Base-by-base conservation (phyloP, 2,797 vertebrate genomes). In the Sorex maritimensis region DNA sequence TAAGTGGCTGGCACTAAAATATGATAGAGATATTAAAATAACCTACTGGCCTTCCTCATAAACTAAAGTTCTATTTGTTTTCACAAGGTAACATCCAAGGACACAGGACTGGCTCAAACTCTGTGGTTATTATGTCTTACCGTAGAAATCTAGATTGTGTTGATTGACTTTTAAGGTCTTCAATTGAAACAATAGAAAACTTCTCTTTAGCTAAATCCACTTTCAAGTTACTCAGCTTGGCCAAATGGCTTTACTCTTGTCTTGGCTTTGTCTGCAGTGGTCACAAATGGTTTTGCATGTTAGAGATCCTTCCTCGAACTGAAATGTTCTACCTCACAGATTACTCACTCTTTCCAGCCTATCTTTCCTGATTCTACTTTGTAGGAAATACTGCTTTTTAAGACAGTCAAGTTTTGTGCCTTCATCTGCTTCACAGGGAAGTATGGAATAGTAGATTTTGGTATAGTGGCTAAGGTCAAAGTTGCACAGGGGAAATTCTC, bases 51-150 rank as follows among this genome's bases (percentile, higher is more conserved):
- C 8, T 28, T 34, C 44, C 61, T 86, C 46, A 80, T 30, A 80
- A 86, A 85, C 82, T 73, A 87, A 88, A 80, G 49, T 65, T 69
- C 28, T 38, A 15, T 75, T 86, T 41, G 2, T 80, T 93, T 94
- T 80, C 55, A 90, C 72, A 88, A 86, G 91, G 38, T 73, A 77
- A n/a, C 28, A 49, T 0, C 0, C 4, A 8, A 90, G 21, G 30
- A 28, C 94, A 86, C 12, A 3, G n/a, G 58, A 46, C 17, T 46
- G 67, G 30, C 28, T 91, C 74, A 82, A 23, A 63, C 28, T 80
- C 49, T 77, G 23, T 80, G n/a, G 5, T 94, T 46, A 88, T 78
- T 72, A 1, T 65, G 13, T 80, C 13, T 58, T 8, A n/a, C 49
- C 63, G 72, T n/a, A 38, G 71, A 89, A 86, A 75, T 28, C 81